Conservation (phyloP, 2,797 vertebrate species). For the Enteromius viviparus region DNA sequence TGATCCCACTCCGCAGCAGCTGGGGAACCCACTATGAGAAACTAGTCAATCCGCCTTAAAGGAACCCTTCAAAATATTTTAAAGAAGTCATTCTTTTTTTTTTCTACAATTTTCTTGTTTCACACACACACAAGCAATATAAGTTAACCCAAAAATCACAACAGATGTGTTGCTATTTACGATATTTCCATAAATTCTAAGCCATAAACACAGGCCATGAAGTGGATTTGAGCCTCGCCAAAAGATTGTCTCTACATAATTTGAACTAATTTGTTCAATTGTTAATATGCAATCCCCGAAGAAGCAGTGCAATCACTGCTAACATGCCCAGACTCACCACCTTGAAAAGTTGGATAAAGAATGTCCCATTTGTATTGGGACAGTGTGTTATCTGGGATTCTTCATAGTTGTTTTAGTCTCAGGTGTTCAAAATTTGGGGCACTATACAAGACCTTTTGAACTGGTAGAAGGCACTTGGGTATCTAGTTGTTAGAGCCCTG, state of each 20-base stretch:
- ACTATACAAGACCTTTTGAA: slow-evolving; percentile 2
- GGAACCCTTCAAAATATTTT: background rate
- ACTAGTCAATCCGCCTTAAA: background rate
- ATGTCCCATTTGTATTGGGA: slow-evolving; percentile 5
- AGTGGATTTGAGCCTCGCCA: slow-evolving; percentile 10
- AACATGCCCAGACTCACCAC: slow-evolving; percentile 22
- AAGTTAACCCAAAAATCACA: background rate
- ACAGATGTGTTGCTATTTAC: background rate
- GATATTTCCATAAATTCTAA: background rate
- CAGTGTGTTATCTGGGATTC: slow-evolving; percentile 2
- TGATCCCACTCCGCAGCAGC: slow-evolving; percentile 15
- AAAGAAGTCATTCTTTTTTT: background rate
- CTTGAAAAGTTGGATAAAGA: background rate
- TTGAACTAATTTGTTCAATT: slow-evolving; percentile 50
- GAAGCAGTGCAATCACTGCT: slow-evolving; percentile 31
- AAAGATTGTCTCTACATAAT: slow-evolving; percentile 15
- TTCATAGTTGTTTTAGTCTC: slow-evolving; percentile 48
- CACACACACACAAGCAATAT: background rate
- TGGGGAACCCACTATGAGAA: slow-evolving; percentile 24
- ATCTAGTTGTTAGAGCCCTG: slow-evolving; percentile 8
- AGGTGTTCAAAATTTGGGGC: slow-evolving; percentile 30
- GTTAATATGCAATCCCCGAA: slow-evolving; percentile 44
- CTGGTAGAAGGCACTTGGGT: slow-evolving; percentile 1
- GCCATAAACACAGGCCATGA: background rate
- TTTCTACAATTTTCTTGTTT: background rate